Evolutionary conservation across 2,888 invertebrate genomes (phyloP).

Genomic region (Andrena chrysosceles): DNA sequence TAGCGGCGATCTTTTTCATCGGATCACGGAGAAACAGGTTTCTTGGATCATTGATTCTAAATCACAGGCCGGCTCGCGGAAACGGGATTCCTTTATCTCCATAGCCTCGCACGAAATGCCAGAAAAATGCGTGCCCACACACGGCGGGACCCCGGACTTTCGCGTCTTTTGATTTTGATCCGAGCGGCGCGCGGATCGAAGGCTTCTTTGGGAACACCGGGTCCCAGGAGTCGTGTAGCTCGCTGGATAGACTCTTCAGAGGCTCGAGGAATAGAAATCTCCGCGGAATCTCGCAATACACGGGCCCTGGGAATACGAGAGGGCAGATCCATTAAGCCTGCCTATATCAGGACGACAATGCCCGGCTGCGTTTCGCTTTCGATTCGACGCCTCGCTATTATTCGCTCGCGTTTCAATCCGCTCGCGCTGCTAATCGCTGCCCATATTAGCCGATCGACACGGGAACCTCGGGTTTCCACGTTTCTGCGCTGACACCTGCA

Average conservation of each 20-base stretch:
- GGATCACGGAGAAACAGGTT: conserved; percentile 24
- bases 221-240: not conserved
- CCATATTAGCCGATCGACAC: conserved; percentile 53
- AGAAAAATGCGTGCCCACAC: not conserved
- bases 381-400: conserved; percentile 54
- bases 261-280: conserved; percentile 49
- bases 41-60: not conserved
- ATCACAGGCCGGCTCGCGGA: not conserved
- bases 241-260: no score
- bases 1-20: not conserved
- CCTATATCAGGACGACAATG: conserved; percentile 66
- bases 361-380: conserved; percentile 63
- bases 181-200: no score
- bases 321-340: conserved; percentile 45
- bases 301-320: conserved; percentile 69
- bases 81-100: not conserved
- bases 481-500: conserved; percentile 9
- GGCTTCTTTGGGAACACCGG: not conserved
- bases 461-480: conserved; percentile 29
- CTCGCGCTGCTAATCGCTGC: conserved; percentile 39
- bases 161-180: not conserved
- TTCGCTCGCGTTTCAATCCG: conserved; percentile 60
- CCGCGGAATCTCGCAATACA: conserved; percentile 69
- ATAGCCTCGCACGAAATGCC: not conserved
- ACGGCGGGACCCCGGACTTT: not conserved